Base-by-base conservation (phyloP, 2,888 invertebrate species). In the Tuta absoluta region DNA sequence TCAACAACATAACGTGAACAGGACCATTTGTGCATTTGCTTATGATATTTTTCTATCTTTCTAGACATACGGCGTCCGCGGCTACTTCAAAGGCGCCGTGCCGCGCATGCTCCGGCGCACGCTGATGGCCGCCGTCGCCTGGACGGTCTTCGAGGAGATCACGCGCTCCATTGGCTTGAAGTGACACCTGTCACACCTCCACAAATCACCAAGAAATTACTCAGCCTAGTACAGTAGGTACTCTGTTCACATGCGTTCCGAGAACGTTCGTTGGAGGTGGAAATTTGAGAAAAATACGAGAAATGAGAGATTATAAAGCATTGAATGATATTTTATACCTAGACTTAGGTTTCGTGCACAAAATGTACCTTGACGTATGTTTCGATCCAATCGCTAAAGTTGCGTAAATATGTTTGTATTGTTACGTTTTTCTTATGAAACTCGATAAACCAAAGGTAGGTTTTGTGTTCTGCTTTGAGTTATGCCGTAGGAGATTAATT, bases 101-200 rank as follows among this genome's bases (percentile, higher is more conserved):
- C 98, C 97, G 0, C 92, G 98, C 69, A 95, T 97, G 94, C 81
- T 98, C 62, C 93, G 97, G 49, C 93, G 97, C 70, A 97, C 97
- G 0, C 85, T 98, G 37, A 96, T 97, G 95, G 95, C 97, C 0
- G 95, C 97, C 0, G 95, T 97, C 94, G 95, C 98, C 0, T 98
- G 98, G 98, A 97, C 98, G 1, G 93, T 97, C n/a, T 98, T 97
- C 81, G 98, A 98, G 89, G 94, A 96, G 88, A 94, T 97, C 75
- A 94, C 94, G 62, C 88, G 93, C 75, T 86, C 89, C 73, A 92
- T 94, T 71, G 94, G 94, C 67, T 87, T 94, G 69, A 94, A 94
- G 86, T 94, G 92, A 87, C 61, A 17, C 19, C 28, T 11, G 11
- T 17, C 7, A 28, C 53, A 33, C 4, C 3, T 1, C 17, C 19